Percentiles rank a stretch among this genome's conserved stretches.
These are phyloP conservation scores for Micromesistius poutassou DNA, from an alignment of 2,797 vertebrate species.

Conservation along the genomic window DNA sequence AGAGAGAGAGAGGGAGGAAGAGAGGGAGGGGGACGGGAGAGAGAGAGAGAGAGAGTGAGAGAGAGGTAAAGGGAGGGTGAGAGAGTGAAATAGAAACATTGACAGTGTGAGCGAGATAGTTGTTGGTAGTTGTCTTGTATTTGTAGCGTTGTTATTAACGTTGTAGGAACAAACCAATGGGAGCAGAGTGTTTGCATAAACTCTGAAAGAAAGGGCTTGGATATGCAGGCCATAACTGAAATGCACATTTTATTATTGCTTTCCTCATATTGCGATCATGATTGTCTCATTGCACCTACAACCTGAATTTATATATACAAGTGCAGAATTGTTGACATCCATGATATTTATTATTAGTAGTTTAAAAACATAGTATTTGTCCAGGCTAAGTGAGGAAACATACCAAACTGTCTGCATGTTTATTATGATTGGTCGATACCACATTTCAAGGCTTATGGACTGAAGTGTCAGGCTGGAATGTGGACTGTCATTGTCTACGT, in stretches of 20 bases:
- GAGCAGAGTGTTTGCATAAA: constrained; percentile 22
- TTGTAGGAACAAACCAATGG: constrained; percentile 52
- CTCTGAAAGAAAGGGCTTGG: background rate
- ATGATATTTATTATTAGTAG: too few species aligned
- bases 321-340: background rate
- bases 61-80: constrained; percentile 65
- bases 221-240: background rate
- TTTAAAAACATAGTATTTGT: too few species aligned
- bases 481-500: constrained; percentile 56
- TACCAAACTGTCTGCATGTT: constrained; percentile 2
- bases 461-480: constrained; percentile 50
- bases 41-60: constrained; percentile 52
- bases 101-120: constrained; percentile 58
- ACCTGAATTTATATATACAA: background rate
- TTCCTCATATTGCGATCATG: background rate
- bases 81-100: constrained; percentile 57
- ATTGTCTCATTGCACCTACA: background rate
- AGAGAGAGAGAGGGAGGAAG: too few species aligned
- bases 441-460: constrained; percentile 17
- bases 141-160: constrained; percentile 63
- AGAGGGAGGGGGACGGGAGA: constrained; percentile 60
- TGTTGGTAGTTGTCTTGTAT: constrained; percentile 37
- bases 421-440: constrained; percentile 30
- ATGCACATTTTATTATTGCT: background rate
- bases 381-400: background rate